Evolutionary conservation across 2,113 vertebrate species (phyloP).

Genomic region (Urocitellus parryii): DNA sequence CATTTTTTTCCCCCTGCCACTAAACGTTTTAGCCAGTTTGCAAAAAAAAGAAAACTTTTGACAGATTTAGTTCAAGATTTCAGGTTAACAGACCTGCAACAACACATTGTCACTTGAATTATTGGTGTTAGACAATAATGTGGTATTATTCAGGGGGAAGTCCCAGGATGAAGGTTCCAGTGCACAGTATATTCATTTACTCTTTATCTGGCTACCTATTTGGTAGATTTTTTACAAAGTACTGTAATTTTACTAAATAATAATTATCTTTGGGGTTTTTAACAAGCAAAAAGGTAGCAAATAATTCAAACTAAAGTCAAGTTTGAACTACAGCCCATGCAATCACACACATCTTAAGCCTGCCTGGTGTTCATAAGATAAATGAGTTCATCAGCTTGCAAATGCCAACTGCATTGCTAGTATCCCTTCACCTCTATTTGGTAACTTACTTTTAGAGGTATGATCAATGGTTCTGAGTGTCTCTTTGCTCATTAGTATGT

Average conservation of each 20-base stretch:
- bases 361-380: not conserved
- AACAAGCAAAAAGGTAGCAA: slow-evolving; percentile 1
- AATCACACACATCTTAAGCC: not conserved
- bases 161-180: slow-evolving; percentile 58
- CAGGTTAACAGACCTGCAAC: slow-evolving; percentile 77
- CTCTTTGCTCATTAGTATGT: not conserved
- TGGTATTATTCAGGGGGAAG: slow-evolving; percentile 74
- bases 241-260: slow-evolving; percentile 38
- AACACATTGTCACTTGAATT: slow-evolving; percentile 77
- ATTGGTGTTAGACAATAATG: slow-evolving; percentile 80
- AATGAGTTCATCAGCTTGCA: slow-evolving; percentile 3
- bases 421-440: not conserved
- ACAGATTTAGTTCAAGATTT: slow-evolving; percentile 80
- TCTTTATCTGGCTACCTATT: not conserved
- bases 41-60: slow-evolving; percentile 68
- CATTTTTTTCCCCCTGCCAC: not conserved
- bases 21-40: slow-evolving; percentile 69
- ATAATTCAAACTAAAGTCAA: not conserved
- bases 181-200: not conserved
- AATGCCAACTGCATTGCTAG: not conserved
- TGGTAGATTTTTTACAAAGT: slow-evolving; percentile 40
- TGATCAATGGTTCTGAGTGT: not conserved
- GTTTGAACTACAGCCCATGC: not conserved
- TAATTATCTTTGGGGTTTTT: not conserved
- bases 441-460: not conserved